Evolutionary conservation across 2,113 vertebrate species (phyloP).

Genomic region (Centrocercus urophasianus): DNA sequence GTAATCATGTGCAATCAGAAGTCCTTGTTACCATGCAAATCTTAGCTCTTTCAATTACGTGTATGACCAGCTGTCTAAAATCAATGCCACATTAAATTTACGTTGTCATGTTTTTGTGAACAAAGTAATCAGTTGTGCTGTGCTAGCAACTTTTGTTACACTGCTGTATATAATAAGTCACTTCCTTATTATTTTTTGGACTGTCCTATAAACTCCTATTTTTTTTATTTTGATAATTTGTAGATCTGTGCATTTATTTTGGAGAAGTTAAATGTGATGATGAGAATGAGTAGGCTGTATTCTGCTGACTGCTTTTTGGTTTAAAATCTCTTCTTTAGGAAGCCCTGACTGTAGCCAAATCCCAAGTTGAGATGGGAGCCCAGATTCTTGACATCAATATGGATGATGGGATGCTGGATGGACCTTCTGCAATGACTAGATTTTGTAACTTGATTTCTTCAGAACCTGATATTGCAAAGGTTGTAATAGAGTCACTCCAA

Average conservation of each 20-base stretch:
- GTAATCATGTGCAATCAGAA: not conserved
- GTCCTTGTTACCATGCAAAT: not conserved
- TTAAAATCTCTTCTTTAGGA: slow-evolving; percentile 79
- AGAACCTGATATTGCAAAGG: slow-evolving; percentile 94
- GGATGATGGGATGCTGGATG: slow-evolving; percentile 98
- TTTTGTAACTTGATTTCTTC: slow-evolving; percentile 94
- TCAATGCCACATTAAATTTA: not conserved
- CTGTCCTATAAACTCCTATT: not conserved
- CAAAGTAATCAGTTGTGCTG: not conserved
- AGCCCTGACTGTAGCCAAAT: slow-evolving; percentile 89
- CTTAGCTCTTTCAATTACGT: not conserved
- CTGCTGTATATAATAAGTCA: not conserved
- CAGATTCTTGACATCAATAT: slow-evolving; percentile 97
- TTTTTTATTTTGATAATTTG: not conserved
- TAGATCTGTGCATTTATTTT: not conserved
- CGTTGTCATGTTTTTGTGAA: not conserved
- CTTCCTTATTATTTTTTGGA: not conserved
- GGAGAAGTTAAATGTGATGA: not conserved
- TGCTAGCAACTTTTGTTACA: not conserved
- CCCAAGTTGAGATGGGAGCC: slow-evolving; percentile 96
- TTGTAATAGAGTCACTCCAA: slow-evolving; percentile 49
- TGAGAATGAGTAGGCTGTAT: not conserved
- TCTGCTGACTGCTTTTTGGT: not conserved
- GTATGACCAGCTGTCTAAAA: not conserved
- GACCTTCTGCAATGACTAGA: slow-evolving; percentile 87